A percentile compares a stretch with the other conserved stretches of the same genome.
Conservation (phyloP, 2,888 invertebrate genomes). For the Yponomeuta plumbellus region DNA sequence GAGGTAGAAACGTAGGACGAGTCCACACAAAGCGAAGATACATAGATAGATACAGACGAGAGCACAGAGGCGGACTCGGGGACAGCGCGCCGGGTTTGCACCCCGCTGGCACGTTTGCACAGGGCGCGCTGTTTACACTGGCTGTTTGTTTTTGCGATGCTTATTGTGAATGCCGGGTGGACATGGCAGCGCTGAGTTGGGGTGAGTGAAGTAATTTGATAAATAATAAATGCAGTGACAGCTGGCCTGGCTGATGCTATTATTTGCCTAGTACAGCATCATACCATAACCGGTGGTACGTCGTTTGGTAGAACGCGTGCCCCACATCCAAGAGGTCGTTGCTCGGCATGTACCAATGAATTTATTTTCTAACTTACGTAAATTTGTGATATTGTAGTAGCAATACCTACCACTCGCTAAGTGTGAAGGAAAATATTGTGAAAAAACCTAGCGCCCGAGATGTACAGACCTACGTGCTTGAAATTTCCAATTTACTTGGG, state of each 20-base stretch:
- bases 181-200: background rate
- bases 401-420: too few relatives aligned
- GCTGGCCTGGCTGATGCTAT: background rate
- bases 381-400: too few relatives aligned
- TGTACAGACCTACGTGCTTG: too few relatives aligned
- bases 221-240: background rate
- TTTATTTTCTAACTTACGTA: too few relatives aligned
- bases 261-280: background rate
- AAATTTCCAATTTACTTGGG: too few relatives aligned
- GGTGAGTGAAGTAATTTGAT: background rate
- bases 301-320: too few relatives aligned
- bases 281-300: too few relatives aligned
- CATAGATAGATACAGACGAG: slow-evolving; percentile 11
- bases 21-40: slow-evolving; percentile 20
- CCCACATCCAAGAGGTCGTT: too few relatives aligned
- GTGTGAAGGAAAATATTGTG: too few relatives aligned
- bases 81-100: slow-evolving; percentile 15
- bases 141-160: slow-evolving; percentile 48
- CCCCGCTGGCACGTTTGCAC: slow-evolving; percentile 11
- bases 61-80: slow-evolving; percentile 14
- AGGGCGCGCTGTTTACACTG: slow-evolving; percentile 24
- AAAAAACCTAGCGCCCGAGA: too few relatives aligned
- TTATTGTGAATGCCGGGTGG: slow-evolving; percentile 40
- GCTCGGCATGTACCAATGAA: too few relatives aligned
- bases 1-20: slow-evolving; percentile 22